Percentiles rank a stretch among this genome's conserved stretches.
Evolutionary conservation across 1,140 invertebrate genomes (phyloP).

Genomic region (Aphis craccivora): DNA sequence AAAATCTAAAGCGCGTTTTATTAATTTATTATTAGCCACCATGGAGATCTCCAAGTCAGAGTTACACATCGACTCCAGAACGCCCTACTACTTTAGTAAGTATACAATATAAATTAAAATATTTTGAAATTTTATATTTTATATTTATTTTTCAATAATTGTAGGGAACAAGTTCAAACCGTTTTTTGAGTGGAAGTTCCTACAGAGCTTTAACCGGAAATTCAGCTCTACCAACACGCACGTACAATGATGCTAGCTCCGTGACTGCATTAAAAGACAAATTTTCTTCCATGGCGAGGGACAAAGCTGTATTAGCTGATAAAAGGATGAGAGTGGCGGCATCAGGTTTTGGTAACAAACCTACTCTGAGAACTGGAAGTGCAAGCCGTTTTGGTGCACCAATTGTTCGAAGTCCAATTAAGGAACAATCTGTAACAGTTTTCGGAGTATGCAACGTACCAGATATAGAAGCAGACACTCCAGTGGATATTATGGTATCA

Average conservation of each 20-base stretch:
- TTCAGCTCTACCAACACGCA: slow-evolving; percentile 36
- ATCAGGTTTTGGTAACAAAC: slow-evolving; percentile 31
- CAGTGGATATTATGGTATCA: slow-evolving; percentile 29
- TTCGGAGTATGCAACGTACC: slow-evolving; percentile 60
- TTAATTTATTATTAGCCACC: slow-evolving; percentile 30
- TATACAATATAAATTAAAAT: neutral
- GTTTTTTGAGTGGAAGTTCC: slow-evolving; percentile 48
- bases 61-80: slow-evolving; percentile 20
- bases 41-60: slow-evolving; percentile 51
- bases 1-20: neutral
- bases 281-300: slow-evolving; percentile 49
- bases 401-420: slow-evolving; percentile 59
- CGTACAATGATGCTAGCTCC: slow-evolving; percentile 7
- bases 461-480: slow-evolving; percentile 21
- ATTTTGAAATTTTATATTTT: neutral
- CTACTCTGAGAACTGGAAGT: neutral
- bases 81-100: slow-evolving; percentile 37
- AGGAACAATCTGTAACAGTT: slow-evolving; percentile 61
- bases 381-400: neutral
- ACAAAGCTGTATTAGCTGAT: slow-evolving; percentile 47
- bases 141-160: neutral
- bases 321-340: slow-evolving; percentile 42
- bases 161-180: slow-evolving; percentile 32
- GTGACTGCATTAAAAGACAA: slow-evolving; percentile 52
- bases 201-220: slow-evolving; percentile 47